These are phyloP conservation scores for Lanius ludovicianus DNA, from an alignment of 2,113 vertebrate species.

Conservation along the genomic window DNA sequence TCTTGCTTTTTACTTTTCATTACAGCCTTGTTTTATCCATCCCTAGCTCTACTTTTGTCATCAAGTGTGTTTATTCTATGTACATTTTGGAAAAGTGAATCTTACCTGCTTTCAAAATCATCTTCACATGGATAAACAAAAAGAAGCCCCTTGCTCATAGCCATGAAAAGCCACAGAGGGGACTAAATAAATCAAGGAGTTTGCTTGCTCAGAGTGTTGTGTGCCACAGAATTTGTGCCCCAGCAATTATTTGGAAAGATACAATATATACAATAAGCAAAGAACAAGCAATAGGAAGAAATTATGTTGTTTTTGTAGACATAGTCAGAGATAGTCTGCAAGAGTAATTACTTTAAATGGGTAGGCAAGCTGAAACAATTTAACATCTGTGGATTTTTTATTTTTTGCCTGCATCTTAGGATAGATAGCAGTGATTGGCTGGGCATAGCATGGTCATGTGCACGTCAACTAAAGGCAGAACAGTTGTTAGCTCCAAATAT, in stretches of 20 bases:
- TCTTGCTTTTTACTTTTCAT: background rate
- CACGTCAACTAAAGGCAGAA: constrained; percentile 29
- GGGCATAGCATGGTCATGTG: background rate
- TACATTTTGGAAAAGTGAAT: background rate
- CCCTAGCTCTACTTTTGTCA: background rate
- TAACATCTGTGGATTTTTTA: constrained; percentile 36
- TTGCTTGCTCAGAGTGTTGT: background rate
- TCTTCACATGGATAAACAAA: background rate
- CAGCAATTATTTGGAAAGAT: background rate
- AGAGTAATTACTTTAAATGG: constrained; percentile 26
- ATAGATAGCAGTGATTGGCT: constrained; percentile 26
- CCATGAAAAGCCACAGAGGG: background rate
- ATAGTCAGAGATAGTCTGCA: constrained; percentile 31
- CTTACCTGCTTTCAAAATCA: background rate
- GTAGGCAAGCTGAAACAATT: constrained; percentile 40
- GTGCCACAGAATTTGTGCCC: background rate
- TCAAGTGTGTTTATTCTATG: background rate
- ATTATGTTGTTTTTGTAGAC: background rate
- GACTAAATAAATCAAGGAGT: background rate
- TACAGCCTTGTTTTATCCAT: background rate
- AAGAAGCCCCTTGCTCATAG: background rate
- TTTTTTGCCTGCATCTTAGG: background rate
- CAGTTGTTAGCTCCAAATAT: constrained; percentile 18
- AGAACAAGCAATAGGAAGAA: background rate
- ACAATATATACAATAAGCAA: background rate